Evolutionary conservation across 2,797 vertebrate genomes (phyloP).

Genomic region (Borostomias antarcticus): DNA sequence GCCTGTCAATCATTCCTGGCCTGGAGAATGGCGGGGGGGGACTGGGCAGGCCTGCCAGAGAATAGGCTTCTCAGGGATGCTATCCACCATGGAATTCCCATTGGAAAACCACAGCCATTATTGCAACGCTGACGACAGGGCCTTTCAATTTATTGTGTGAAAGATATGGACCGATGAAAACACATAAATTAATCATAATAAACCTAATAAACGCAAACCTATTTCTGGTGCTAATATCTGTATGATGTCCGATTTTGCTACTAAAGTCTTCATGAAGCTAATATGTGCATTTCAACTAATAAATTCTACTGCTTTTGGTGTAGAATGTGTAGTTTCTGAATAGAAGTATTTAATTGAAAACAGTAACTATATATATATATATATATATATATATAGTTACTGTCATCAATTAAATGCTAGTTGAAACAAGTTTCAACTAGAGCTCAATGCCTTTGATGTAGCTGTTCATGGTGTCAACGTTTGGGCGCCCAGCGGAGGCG

Average conservation of each 20-base stretch:
- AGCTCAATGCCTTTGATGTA: conserved; percentile 74
- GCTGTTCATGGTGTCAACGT: conserved; percentile 61
- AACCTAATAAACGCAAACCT: conserved; percentile 11
- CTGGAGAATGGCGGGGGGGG: conserved; percentile 79
- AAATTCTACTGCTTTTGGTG: no score
- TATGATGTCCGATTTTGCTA: neutral
- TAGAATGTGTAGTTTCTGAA: no score
- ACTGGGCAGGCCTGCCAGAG: conserved; percentile 67
- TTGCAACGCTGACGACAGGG: conserved; percentile 72
- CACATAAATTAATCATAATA: conserved; percentile 48
- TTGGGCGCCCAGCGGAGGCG: conserved; percentile 48
- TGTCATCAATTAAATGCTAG: no score
- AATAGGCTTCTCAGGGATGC: conserved; percentile 89
- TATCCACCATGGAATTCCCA: conserved; percentile 91
- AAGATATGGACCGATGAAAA: conserved; percentile 46
- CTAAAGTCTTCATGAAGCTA: no score
- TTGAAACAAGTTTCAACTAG: no score
- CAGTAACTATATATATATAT: no score
- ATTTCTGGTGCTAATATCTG: neutral
- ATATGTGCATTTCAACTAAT: no score
- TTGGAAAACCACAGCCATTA: conserved; percentile 83
- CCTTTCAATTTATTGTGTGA: conserved; percentile 70
- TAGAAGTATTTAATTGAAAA: no score
- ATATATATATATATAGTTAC: no score
- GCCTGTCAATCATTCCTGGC: conserved; percentile 89